These are phyloP conservation scores for Phalloptychus januarius DNA, from an alignment of 2,797 vertebrate genomes.

Conservation along the genomic window DNA sequence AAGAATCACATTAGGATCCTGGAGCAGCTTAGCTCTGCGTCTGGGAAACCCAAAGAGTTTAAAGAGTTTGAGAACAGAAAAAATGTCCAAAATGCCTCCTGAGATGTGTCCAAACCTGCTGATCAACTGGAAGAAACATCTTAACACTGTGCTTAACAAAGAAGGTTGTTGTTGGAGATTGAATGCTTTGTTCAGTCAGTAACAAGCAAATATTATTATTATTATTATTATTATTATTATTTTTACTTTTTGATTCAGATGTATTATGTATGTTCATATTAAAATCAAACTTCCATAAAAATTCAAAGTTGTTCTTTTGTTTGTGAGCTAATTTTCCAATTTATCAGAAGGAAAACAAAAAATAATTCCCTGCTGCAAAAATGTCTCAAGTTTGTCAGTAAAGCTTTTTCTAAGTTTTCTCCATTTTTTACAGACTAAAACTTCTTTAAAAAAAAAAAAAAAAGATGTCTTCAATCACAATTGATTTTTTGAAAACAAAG, in stretches of 20 bases:
- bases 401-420: neutral
- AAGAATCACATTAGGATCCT: neutral
- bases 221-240: too few relatives aligned
- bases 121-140: neutral
- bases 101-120: neutral
- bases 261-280: neutral
- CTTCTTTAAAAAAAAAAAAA: too few relatives aligned
- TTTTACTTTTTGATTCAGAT: neutral
- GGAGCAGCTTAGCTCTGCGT: neutral
- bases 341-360: neutral
- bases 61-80: neutral
- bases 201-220: neutral
- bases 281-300: neutral
- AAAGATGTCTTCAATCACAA: neutral
- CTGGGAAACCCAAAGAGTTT: neutral
- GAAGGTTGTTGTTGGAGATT: neutral
- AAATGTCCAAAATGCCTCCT: neutral
- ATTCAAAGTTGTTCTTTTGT: neutral
- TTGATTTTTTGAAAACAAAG: neutral
- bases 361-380: neutral
- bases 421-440: neutral
- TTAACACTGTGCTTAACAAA: neutral
- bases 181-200: neutral
- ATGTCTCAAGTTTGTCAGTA: neutral
- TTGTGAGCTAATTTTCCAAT: neutral